Base-by-base conservation (phyloP, 2,797 vertebrate genomes). In the Takifugu rubripes region DNA sequence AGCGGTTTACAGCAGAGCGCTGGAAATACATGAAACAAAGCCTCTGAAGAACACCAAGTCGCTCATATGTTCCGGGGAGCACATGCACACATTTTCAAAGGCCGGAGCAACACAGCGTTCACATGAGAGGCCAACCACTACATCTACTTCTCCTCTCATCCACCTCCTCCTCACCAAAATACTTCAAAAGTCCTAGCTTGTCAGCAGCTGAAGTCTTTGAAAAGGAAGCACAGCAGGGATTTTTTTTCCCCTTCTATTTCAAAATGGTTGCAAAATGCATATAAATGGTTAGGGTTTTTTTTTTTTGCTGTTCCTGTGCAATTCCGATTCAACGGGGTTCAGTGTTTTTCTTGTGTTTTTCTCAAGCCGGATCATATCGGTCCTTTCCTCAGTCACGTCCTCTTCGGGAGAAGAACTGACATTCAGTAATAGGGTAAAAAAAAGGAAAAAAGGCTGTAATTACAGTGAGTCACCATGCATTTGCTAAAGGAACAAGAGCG, bases 1-100 rank as follows among this genome's bases (percentile, higher is more conserved):
- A 80, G 50, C 61, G 42, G 54, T 61, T 76, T 77, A 57, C 81
- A 77, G 73, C 75, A 14, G 72, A 77, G 55, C 9, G 25, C 71
- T 56, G 68, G 65, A 75, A 74, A 69, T 60, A 74, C 75, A 74
- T 59, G 59, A 77, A 80, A 74, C 56, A 65, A 70, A 82, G 78
- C 77, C 72, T 75, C 75, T 80, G 76, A 87, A 69, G 72, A 56
- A 52, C 73, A 68, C 68, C 65, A 66, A 62, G 68, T 56, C 7
- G 21, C 65, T 64, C 75, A 68, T 61, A 77, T 73, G 64, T 78
- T 72, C 60, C 29, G 64, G 74, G 25, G 61, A 63, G 79, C 74
- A 70, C 61, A 83, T 49, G 57, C 59, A 61, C 65, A 53, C 59
- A 33, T 68, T 80, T 77, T 77, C 66, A 83, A 73, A 44, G 68